Base-by-base conservation (phyloP, 2,797 vertebrate genomes). In the Phataginus tricuspis region DNA sequence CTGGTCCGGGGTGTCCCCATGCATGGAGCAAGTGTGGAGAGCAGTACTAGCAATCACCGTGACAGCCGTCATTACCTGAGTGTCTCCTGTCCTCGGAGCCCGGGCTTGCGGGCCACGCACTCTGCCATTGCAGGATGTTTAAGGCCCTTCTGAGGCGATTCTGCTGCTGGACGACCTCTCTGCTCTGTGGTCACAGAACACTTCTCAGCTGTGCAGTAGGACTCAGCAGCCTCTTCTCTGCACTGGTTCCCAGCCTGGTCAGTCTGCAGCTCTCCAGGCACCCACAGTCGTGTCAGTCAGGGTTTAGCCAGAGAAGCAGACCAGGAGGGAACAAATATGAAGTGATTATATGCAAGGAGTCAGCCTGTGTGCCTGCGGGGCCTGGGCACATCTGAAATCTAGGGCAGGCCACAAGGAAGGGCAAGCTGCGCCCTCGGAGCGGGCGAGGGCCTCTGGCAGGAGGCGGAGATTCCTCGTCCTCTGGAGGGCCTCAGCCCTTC, bases 121-220 rank as follows among this genome's bases (percentile, higher is more conserved):
- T 18, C n/a, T 21, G 16, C 34, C 2, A 0, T 1, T 0, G 16
- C 18, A 14, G n/a, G 2, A 3, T 5, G 12, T 7, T 9, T 2
- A 11, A 15, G 8, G 0, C 10, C 2, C 12, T 14, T 49, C 27
- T n/a, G 9, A 69, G 29, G 1, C 3, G 1, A 0, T 49, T 13
- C 29, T 64, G 72, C 64, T 2, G 0, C 4, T 2, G 2, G 25
- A 27, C 51, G 45, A 1, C 16, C n/a, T 15, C 6, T 23, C 34
- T 12, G 25, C 23, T 13, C 16, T 2, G 0, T 31, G 18, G 6
- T 37, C 15, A 53, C 39, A 0, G 45, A 10, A 9, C 0, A 3
- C 10, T 2, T 66, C 63, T 37, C 34, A 4, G 45, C 3, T 5
- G 7, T 11, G 14, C 69, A 5, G 1, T 3, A 12, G n/a, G 13